Conservation (phyloP, 2,888 invertebrate genomes). For the Sphaerophoria rueppellii region DNA sequence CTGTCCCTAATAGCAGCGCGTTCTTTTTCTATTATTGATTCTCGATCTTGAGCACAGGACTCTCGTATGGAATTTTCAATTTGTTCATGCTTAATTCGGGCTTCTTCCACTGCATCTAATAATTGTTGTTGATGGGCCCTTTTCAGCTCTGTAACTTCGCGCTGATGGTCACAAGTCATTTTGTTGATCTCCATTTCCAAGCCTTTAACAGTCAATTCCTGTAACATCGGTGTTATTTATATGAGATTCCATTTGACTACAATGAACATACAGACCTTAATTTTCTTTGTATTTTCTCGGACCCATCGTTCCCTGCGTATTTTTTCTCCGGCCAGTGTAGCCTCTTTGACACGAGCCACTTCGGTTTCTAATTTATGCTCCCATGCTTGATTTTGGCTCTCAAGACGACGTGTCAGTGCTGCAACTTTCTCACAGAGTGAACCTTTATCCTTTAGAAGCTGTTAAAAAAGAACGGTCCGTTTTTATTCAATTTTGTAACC, state of each 20-base stretch:
- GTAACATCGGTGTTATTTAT: background rate
- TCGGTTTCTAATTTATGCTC: conserved; percentile 91
- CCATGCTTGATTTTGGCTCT: conserved; percentile 85
- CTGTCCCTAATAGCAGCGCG: conserved; percentile 84
- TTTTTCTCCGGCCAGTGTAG: conserved; percentile 90
- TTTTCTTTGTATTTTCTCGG: conserved; percentile 91
- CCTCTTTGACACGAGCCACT: conserved; percentile 88
- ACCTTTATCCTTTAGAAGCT: conserved; percentile 91
- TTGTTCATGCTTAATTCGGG: conserved; percentile 85
- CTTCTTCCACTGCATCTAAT: conserved; percentile 87
- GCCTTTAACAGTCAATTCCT: conserved; percentile 93
- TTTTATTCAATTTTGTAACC: background rate
- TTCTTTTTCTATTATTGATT: conserved; percentile 85
- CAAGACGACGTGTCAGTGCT: conserved; percentile 80
- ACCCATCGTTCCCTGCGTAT: conserved; percentile 90
- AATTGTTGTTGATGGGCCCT: conserved; percentile 86
- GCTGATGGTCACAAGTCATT: conserved; percentile 89
- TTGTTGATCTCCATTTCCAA: conserved; percentile 92
- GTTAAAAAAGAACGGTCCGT: conserved; percentile 56
- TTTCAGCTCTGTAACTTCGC: conserved; percentile 84
- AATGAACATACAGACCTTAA: conserved; percentile 85
- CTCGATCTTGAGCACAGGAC: conserved; percentile 85
- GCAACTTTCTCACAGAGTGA: conserved; percentile 86
- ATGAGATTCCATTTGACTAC: background rate
- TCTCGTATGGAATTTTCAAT: conserved; percentile 85